These are phyloP conservation scores for Lucinisca nassula DNA, from an alignment of 2,888 invertebrate species.

Conservation along the genomic window DNA sequence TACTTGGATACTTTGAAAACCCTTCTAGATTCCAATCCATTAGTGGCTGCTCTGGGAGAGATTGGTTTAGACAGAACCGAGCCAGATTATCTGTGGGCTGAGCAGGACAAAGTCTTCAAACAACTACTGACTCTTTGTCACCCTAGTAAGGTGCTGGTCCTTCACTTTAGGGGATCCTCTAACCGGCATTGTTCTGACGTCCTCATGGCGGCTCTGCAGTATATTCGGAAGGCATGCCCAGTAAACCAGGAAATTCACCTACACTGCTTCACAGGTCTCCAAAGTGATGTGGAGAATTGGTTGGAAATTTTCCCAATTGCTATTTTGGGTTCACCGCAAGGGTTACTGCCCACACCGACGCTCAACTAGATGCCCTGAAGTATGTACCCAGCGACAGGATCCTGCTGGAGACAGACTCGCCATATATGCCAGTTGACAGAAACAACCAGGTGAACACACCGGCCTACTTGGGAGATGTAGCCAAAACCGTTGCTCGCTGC, in stretches of 20 bases:
- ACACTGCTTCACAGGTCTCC: background rate
- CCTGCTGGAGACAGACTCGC: background rate
- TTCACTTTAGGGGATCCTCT: background rate
- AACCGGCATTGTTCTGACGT: background rate
- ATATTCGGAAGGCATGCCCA: background rate
- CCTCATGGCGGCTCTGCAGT: background rate
- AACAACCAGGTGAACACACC: background rate
- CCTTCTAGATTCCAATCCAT: background rate
- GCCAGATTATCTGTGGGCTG: background rate
- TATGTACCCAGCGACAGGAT: background rate
- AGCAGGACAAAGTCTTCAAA: background rate
- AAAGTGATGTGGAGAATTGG: background rate
- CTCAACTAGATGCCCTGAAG: background rate
- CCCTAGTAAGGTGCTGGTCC: background rate
- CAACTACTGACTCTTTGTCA: background rate
- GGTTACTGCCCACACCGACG: background rate
- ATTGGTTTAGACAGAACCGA: conserved; percentile 3
- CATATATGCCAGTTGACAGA: background rate
- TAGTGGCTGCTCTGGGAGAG: background rate
- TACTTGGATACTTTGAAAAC: background rate
- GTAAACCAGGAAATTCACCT: background rate
- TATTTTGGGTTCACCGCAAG: background rate
- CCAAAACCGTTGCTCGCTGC: background rate
- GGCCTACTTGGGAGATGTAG: background rate
- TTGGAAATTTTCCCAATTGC: background rate